Base-by-base conservation (phyloP, 2,797 vertebrate species). In the Thamnophis elegans region DNA sequence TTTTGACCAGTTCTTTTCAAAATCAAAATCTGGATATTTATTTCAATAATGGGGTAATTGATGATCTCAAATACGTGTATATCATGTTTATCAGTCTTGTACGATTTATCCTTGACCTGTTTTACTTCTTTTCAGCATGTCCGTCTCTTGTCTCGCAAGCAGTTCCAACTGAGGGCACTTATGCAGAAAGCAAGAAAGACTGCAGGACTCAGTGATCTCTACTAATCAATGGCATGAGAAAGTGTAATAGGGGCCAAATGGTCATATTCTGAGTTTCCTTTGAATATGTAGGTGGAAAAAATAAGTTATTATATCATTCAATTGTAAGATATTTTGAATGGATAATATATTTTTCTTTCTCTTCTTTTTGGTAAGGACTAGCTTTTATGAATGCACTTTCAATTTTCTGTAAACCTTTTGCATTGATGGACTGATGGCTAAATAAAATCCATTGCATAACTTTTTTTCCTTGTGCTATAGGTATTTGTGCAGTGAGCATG, bases 101-200 rank as follows among this genome's bases (percentile, higher is more conserved):
- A 16, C 58, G 59, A 89, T 58, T 90, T 95, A 56, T 91, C 91
- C 1, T 88, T 22, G 0, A 25, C 89, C 55, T 85, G 20, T 56
- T 25, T 92, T 90, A 73, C 93, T 59, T 93, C 89, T 51, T 93
- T 93, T 90, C 97, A 99, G 99, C 99, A 99, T 8, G 99, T 99
- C 13, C 98, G 99, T 60, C 98, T 99, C 93, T 98, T 99, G 96
- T 99, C 99, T 94, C 98, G 99, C 93, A 99, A 99, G 97, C 99
- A 99, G 98, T 99, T 99, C 97, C 99, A 99, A 97, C 98, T 99
- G 95, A 98, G 99, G 89, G 99, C 99, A 12, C 97, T 99, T 92
- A 99, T 99, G 99, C 99, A 99, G 97, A 99, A 99, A 98, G 99
- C 99, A 92, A 98, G 99, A 93, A 99, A 99, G 98, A 99, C 99